phyloP scores from a whole-genome alignment of 35 echinoderm and acorn worm species.

The Lytechinus variegatus region DNA sequence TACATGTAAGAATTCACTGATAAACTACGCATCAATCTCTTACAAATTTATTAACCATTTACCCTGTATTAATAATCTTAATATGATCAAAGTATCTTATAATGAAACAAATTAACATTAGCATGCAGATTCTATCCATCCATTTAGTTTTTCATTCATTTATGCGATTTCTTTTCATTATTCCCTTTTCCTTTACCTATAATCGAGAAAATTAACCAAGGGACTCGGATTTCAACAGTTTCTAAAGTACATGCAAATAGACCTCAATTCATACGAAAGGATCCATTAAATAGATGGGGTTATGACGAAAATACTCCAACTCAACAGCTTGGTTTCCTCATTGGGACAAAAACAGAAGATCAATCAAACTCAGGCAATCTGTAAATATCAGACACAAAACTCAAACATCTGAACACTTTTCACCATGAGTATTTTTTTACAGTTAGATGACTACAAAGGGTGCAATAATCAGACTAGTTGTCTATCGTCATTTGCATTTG shows the following conservation, averaged over 20 bases:
- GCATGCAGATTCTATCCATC: background rate
- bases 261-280: background rate
- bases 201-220: background rate
- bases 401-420: slow-evolving; percentile 3
- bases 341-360: background rate
- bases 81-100: no score
- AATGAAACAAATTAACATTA: background rate
- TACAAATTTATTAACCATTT: background rate
- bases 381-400: background rate
- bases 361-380: background rate
- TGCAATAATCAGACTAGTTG: background rate
- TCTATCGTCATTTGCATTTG: background rate
- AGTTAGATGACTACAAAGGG: background rate
- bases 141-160: background rate
- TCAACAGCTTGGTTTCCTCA: background rate
- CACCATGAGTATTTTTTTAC: background rate
- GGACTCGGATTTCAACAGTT: background rate
- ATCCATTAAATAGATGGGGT: background rate
- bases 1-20: background rate
- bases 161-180: background rate
- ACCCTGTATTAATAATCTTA: no score
- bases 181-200: background rate
- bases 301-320: background rate
- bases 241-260: background rate
- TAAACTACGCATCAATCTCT: background rate